A percentile compares a stretch with the other conserved stretches of the same genome.
phyloP scores from a whole-genome alignment of 1,140 invertebrate genomes.

The Ceratina australensis region DNA sequence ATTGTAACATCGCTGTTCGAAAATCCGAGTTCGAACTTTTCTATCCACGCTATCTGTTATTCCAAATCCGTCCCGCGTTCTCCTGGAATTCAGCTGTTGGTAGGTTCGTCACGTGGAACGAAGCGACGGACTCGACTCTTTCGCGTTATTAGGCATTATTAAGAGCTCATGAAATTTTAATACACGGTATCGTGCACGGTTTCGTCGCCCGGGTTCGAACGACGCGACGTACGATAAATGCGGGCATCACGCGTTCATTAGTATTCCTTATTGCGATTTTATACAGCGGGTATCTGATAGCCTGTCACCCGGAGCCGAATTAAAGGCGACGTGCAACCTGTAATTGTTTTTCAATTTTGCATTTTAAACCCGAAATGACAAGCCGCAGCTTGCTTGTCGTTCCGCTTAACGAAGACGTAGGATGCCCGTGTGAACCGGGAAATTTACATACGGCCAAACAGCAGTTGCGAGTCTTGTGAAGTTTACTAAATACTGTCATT shows the following conservation, averaged over 20 bases:
- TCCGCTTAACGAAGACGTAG: background rate
- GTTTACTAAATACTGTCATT: background rate
- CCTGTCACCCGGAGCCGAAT: background rate
- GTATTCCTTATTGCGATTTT: constrained; percentile 68
- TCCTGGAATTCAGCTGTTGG: background rate
- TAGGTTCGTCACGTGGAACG: background rate
- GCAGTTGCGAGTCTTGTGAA: background rate
- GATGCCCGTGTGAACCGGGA: background rate
- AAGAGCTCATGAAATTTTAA: constrained; percentile 57
- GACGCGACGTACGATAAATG: background rate
- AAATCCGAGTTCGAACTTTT: constrained; percentile 14
- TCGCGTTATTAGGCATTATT: constrained; percentile 25
- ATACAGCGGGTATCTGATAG: constrained; percentile 55
- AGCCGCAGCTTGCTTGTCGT: background rate
- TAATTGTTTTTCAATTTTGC: constrained; percentile 69
- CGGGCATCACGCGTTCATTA: constrained; percentile 62
- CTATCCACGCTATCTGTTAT: background rate
- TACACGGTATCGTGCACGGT: constrained; percentile 3
- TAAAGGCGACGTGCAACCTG: constrained; percentile 45
- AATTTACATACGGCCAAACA: background rate
- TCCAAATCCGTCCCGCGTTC: background rate
- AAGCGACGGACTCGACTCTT: background rate
- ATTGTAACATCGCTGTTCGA: background rate
- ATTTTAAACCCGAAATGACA: constrained; percentile 59
- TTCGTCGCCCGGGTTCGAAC: constrained; percentile 38